Evolutionary conservation across 2,888 invertebrate genomes (phyloP), one percentile per base, ranked within the genome.

Genomic region (Archips xylosteana): DNA sequence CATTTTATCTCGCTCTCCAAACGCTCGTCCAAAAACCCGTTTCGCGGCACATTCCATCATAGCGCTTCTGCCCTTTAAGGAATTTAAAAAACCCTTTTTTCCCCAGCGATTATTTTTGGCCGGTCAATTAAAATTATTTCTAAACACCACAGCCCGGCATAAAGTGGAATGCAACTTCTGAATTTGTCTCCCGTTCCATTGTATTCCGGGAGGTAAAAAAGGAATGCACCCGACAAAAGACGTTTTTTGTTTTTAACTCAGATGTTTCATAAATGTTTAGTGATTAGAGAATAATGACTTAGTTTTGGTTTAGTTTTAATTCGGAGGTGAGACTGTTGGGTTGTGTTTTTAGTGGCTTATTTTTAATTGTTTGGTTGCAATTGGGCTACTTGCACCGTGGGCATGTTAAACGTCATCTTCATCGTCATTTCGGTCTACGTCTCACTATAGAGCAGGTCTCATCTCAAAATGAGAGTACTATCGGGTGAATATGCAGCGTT

Each of bases 91-190:
- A 70, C 69, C 65, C 63, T 72, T 69, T 75, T 77, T 75, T 74
- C 66, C 74, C 63, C 70, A 64, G 45, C 71, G 70, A 76, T 77
- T 76, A 76, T 73, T 75, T 73, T 74, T 73, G 71, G 70, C 65
- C 61, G 71, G 72, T 76, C 77, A 77, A 77, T 77, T 77, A 77
- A 77, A 76, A 76, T 77, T 70, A 76, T 72, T 77, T 68, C 71
- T 76, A 76, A 77, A 77, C 77, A 77, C 77, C 76, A 77, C 75
- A 15, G 66, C 68, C 39, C 60, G 13, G 69, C 67, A 71, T 63
- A 51, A 76, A 76, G 76, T 70, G 63, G 76, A 65, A 69, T 70
- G 72, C 69, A 51, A 57, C 69, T 60, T 51, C 66, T 65, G 76
- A 77, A 76, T 77, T 77, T 76, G 77, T 76, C 76, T 72, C 72